A percentile compares a stretch with the other conserved stretches of the same genome.
These are phyloP conservation scores for Daptonema setosum DNA, from an alignment of 2,888 invertebrate species.

Conservation along the genomic window DNA sequence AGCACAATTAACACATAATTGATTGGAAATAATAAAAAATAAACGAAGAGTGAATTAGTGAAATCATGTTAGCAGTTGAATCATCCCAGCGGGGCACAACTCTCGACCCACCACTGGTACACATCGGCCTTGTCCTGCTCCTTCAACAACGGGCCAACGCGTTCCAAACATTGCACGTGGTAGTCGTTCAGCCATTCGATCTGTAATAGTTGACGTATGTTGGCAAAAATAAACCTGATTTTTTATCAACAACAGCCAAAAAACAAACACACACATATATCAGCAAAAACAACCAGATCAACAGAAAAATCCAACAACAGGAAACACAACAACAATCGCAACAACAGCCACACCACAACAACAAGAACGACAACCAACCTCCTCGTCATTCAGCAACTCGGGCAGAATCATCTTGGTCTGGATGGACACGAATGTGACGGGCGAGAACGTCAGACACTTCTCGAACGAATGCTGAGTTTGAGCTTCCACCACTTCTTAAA, in stretches of 20 bases:
- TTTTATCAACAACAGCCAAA: not conserved
- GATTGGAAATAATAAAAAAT: too few species aligned
- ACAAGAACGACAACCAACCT: constrained; percentile 37
- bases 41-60: too few species aligned
- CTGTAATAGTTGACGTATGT: constrained; percentile 8
- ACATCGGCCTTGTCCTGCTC: constrained; percentile 19
- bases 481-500: constrained; percentile 48
- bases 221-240: not conserved
- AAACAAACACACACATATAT: not conserved
- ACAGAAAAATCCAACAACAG: not conserved
- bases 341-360: too few species aligned
- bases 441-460: constrained; percentile 57
- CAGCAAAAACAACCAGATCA: not conserved
- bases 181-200: constrained; percentile 24
- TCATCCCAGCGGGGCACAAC: constrained; percentile 1
- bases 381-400: constrained; percentile 47
- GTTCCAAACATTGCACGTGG: constrained; percentile 17
- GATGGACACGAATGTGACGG: constrained; percentile 62
- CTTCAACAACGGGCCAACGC: constrained; percentile 23
- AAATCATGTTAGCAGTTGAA: too few species aligned
- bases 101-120: constrained; percentile 12
- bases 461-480: constrained; percentile 33
- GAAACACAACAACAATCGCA: not conserved
- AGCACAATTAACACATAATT: too few species aligned
- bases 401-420: constrained; percentile 53